Conservation (phyloP, 2,113 vertebrate species). For the Melanostigma gelatinosum region DNA sequence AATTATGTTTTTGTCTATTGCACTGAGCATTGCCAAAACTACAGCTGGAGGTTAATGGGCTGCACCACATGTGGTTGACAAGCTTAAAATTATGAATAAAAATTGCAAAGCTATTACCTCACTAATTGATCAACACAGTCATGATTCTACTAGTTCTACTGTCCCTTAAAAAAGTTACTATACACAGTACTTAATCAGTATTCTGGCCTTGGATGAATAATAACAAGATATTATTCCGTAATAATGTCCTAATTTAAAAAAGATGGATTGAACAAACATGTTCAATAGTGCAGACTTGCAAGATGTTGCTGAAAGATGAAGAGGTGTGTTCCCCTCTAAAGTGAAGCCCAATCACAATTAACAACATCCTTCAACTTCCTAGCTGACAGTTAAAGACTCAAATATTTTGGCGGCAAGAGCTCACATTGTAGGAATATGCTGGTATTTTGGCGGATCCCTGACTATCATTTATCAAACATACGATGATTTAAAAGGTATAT, state of each 20-base stretch:
- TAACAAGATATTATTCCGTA: constrained; percentile 4
- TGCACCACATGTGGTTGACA: background rate
- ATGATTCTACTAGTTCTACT: background rate
- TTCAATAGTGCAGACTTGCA: background rate
- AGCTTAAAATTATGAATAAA: background rate
- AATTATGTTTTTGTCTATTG: background rate
- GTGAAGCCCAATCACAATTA: background rate
- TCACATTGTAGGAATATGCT: background rate
- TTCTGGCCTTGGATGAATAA: background rate
- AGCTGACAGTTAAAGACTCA: background rate
- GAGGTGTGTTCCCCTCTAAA: background rate
- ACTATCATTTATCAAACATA: background rate
- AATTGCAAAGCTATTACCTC: background rate
- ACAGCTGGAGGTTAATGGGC: background rate
- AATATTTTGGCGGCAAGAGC: background rate
- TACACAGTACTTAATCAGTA: background rate
- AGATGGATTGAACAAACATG: background rate
- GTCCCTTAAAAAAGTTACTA: background rate
- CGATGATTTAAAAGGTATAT: background rate
- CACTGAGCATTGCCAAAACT: background rate
- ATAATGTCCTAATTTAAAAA: constrained; percentile 7
- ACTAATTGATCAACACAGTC: background rate
- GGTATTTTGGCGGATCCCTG: background rate
- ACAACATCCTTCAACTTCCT: background rate
- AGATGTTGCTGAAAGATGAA: background rate